Conservation (phyloP, 2,888 invertebrate genomes). For the Aethes cnicana region DNA sequence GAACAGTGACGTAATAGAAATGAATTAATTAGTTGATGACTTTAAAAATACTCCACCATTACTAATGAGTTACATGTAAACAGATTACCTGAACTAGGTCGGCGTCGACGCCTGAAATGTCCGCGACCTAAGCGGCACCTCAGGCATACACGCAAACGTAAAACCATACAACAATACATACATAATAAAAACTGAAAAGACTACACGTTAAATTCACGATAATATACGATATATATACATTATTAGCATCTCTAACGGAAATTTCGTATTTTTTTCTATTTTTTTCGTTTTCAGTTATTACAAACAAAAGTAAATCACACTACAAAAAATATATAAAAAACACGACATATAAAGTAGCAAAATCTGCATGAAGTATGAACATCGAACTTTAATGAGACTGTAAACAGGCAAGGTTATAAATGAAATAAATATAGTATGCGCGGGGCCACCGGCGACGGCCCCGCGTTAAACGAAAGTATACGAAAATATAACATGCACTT, state of each 20-base stretch:
- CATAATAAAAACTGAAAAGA: conserved; percentile 60
- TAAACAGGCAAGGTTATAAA: conserved; percentile 68
- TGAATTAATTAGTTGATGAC: conserved; percentile 58
- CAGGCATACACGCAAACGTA: conserved; percentile 51
- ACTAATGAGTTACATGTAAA: conserved; percentile 51
- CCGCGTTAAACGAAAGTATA: conserved; percentile 62
- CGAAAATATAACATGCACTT: conserved; percentile 77
- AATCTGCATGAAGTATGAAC: conserved; percentile 63
- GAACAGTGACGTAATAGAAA: conserved; percentile 45
- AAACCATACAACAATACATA: conserved; percentile 56
- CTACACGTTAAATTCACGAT: conserved; percentile 70
- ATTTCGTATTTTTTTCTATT: conserved; percentile 63
- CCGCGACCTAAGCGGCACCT: conserved; percentile 41
- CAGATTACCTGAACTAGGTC: conserved; percentile 48
- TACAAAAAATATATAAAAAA: conserved; percentile 76
- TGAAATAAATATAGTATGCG: conserved; percentile 61
- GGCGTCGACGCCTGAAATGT: conserved; percentile 48
- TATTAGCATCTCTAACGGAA: conserved; percentile 65
- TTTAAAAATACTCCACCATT: conserved; percentile 69
- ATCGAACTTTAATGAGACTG: conserved; percentile 62
- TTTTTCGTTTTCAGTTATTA: conserved; percentile 71
- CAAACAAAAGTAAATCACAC: conserved; percentile 78
- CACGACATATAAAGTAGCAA: conserved; percentile 74
- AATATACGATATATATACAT: conserved; percentile 73
- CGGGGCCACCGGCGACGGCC: conserved; percentile 40